Percentiles rank a stretch among this genome's conserved stretches.
These are phyloP conservation scores for Neosalanx taihuensis DNA, from an alignment of 2,797 vertebrate genomes.

Conservation along the genomic window DNA sequence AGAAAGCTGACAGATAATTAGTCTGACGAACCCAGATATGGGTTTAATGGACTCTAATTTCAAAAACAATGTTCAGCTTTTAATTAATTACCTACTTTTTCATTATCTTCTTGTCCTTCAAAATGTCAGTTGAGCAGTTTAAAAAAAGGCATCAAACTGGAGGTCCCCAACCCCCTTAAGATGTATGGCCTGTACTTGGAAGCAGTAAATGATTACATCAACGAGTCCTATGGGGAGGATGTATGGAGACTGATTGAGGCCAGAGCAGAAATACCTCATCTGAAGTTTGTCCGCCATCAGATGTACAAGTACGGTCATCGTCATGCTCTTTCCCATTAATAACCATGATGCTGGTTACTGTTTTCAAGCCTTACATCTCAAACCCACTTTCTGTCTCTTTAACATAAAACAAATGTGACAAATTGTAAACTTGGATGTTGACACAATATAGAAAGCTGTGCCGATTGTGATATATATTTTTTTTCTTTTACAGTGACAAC, in stretches of 20 bases:
- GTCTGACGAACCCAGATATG: too few species aligned
- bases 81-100: background rate
- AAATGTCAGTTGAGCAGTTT: background rate
- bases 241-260: slow-evolving; percentile 78
- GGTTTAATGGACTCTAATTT: too few species aligned
- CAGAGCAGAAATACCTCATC: slow-evolving; percentile 74
- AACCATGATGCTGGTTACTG: too few species aligned
- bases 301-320: slow-evolving; percentile 73
- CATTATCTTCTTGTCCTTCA: background rate
- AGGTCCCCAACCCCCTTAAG: slow-evolving; percentile 63
- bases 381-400: too few species aligned
- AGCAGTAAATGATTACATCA: slow-evolving; percentile 77
- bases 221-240: slow-evolving; percentile 76
- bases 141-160: slow-evolving; percentile 36
- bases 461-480: background rate
- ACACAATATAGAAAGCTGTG: background rate
- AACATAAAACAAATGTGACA: background rate
- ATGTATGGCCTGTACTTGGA: slow-evolving; percentile 79
- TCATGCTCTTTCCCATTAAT: background rate
- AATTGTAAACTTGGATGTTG: background rate
- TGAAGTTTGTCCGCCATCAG: slow-evolving; percentile 76
- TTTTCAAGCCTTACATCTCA: too few species aligned
- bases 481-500: slow-evolving; percentile 62
- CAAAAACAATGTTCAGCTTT: too few species aligned
- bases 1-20: too few species aligned